phyloP scores from a whole-genome alignment of 2,113 vertebrate genomes.

The Anguilla rostrata region DNA sequence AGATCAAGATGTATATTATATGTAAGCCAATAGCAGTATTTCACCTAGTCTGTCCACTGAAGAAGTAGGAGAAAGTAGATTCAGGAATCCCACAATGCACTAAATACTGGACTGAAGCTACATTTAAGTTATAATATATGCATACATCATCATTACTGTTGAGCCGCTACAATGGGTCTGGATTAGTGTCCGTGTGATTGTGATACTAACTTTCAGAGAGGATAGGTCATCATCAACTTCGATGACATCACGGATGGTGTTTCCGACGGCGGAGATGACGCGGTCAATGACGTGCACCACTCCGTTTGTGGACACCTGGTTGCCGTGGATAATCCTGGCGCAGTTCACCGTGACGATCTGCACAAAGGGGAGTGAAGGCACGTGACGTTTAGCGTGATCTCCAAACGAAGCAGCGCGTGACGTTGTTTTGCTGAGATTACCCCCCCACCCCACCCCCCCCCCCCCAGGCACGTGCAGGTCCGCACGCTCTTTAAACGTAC shows the following conservation, averaged over 20 bases:
- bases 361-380: constrained; percentile 23
- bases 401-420: not conserved
- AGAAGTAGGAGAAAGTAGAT: too few relatives aligned
- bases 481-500: constrained; percentile 66
- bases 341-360: constrained; percentile 98
- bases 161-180: not conserved
- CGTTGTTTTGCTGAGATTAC: not conserved
- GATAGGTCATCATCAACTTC: constrained; percentile 84
- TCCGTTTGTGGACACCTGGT: constrained; percentile 95
- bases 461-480: too few relatives aligned
- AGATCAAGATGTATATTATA: not conserved
- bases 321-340: constrained; percentile 88
- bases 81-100: not conserved
- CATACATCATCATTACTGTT: not conserved
- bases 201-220: constrained; percentile 76
- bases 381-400: not conserved
- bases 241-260: constrained; percentile 81
- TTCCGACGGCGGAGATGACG: constrained; percentile 82
- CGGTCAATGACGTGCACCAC: constrained; percentile 94
- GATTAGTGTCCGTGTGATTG: not conserved
- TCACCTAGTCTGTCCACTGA: too few relatives aligned
- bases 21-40: not conserved
- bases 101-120: not conserved
- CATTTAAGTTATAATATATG: too few relatives aligned
- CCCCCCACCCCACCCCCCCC: not conserved